These are phyloP conservation scores for Xylocopa sonorina DNA, from an alignment of 1,140 invertebrate genomes.

Conservation along the genomic window DNA sequence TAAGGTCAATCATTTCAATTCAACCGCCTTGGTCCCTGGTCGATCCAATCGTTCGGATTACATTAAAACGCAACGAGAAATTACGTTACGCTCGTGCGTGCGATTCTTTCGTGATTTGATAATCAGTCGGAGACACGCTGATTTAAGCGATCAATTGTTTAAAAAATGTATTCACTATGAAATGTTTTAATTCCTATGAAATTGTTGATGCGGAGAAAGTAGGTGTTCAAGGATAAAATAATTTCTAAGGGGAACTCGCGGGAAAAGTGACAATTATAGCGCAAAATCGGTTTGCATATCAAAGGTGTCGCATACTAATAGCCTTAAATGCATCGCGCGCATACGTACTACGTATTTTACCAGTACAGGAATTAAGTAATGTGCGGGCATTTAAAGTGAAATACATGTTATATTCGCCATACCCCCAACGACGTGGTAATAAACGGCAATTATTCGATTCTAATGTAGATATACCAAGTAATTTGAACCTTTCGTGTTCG, in stretches of 20 bases:
- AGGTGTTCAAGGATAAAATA: too few relatives aligned
- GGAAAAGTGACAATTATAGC: background rate
- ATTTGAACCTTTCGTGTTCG: conserved; percentile 29
- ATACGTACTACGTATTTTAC: background rate
- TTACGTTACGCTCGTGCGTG: background rate
- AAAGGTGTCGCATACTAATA: background rate
- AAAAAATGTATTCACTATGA: too few relatives aligned
- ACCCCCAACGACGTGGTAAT: background rate
- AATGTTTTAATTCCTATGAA: too few relatives aligned
- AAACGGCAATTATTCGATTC: conserved; percentile 42
- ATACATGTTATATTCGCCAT: background rate
- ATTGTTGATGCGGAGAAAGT: too few relatives aligned
- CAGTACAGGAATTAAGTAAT: conserved; percentile 24
- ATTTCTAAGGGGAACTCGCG: too few relatives aligned
- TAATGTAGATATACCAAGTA: conserved; percentile 26
- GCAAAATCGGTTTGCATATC: background rate
- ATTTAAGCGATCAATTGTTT: too few relatives aligned
- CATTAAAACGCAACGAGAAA: background rate
- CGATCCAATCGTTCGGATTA: background rate
- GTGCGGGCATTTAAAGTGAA: background rate
- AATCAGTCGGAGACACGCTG: too few relatives aligned
- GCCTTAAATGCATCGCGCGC: background rate
- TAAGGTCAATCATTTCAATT: conserved; percentile 22
- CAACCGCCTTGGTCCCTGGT: background rate
- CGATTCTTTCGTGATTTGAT: too few relatives aligned